Percentiles rank a stretch among this genome's conserved stretches.
Evolutionary conservation across 2,888 invertebrate species (phyloP).

Genomic region (Agrotis exclamationis): DNA sequence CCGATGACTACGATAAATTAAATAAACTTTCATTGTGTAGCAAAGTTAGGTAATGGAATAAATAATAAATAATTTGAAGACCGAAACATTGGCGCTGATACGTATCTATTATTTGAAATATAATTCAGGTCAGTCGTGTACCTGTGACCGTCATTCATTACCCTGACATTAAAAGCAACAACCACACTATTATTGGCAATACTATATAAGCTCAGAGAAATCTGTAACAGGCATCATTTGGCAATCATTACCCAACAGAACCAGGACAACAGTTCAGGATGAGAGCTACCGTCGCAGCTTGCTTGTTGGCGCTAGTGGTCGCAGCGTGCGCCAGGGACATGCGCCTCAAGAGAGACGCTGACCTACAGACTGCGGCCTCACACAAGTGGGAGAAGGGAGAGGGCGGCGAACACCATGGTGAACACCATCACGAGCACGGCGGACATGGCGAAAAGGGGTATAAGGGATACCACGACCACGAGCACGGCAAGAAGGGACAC

Average conservation of each 20-base stretch:
- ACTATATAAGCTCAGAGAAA: slow-evolving; percentile 88
- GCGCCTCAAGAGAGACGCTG: slow-evolving; percentile 84
- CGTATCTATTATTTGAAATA: slow-evolving; percentile 69
- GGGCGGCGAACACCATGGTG: slow-evolving; percentile 92
- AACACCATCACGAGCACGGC: slow-evolving; percentile 92
- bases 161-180: slow-evolving; percentile 88
- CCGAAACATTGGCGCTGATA: slow-evolving; percentile 52
- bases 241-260: slow-evolving; percentile 84
- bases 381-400: slow-evolving; percentile 90
- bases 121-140: slow-evolving; percentile 83
- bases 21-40: slow-evolving; percentile 32
- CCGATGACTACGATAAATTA: slow-evolving; percentile 13
- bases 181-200: slow-evolving; percentile 84
- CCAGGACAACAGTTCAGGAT: slow-evolving; percentile 79
- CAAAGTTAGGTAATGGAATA: slow-evolving; percentile 20
- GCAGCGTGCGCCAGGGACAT: slow-evolving; percentile 87
- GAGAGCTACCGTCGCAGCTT: slow-evolving; percentile 78
- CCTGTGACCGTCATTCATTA: slow-evolving; percentile 83
- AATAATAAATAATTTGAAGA: slow-evolving; percentile 27
- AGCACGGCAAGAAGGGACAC: slow-evolving; percentile 93
- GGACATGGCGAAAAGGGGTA: slow-evolving; percentile 93
- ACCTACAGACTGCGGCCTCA: slow-evolving; percentile 89
- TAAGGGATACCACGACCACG: slow-evolving; percentile 92
- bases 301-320: slow-evolving; percentile 85
- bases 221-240: slow-evolving; percentile 86